Evolutionary conservation across 2,113 vertebrate genomes (phyloP), one percentile per base, ranked within the genome.

Genomic region (Diadophis punctatus): DNA sequence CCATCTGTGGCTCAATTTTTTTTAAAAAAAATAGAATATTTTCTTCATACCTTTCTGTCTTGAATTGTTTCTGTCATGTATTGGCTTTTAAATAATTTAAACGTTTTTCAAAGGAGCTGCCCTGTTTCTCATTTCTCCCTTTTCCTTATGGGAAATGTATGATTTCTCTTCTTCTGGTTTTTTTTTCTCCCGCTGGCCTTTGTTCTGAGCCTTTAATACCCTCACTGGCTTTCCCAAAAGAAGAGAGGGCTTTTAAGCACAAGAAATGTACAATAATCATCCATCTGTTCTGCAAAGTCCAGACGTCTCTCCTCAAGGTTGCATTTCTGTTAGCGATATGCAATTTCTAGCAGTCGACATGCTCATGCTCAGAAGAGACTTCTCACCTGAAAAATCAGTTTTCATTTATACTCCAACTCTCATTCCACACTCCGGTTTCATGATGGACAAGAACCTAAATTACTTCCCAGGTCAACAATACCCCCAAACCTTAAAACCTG

Each of bases 41-140:
- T 39, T 63, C 93, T 91, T 0, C 74, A 58, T 90, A 92, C 90
- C 86, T 90, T 92, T 93, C 93, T 94, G 94, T 94, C 80, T 80
- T 30, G 80, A 96, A 94, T 93, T 95, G 92, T 96, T 95, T 96
- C 95, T 90, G 94, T 92, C 94, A 93, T 94, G 94, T 90, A 96
- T 92, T 95, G 93, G 95, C 55, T 80, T 95, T 88, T 97, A 95
- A 97, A 97, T 97, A 95, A 97, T 96, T 96, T 92, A 97, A 43
- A 91, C 60, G 93, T 87, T 95, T 94, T 4, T 0, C 94, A 93
- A 93, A 63, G 92, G 0, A 14, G 91, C 94, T 92, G 74, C 91
- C 91, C 93, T 95, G 86, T 6, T 60, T 90, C 91, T 92, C 95
- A 95, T 96, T 96, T 96, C 96, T 93, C 95, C 87, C 27, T 93